phyloP scores from a whole-genome alignment of 1,140 invertebrate genomes.

The Cepaea nemoralis region DNA sequence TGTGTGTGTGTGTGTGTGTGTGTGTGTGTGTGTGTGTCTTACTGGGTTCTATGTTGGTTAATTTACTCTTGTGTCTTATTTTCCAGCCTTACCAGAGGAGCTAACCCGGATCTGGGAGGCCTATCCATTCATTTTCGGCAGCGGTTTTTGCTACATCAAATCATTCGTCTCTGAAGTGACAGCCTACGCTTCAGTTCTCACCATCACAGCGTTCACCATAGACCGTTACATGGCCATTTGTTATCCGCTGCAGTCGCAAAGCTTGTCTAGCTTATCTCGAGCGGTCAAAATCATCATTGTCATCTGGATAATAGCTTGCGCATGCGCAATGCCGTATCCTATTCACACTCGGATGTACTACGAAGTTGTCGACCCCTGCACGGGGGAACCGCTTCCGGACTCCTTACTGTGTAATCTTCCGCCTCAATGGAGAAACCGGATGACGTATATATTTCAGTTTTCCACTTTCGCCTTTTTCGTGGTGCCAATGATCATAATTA shows the following conservation, averaged over 20 bases:
- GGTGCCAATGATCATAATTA: constrained; percentile 69
- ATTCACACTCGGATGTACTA: constrained; percentile 55
- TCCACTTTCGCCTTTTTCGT: constrained; percentile 70
- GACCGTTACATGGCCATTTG: constrained; percentile 95
- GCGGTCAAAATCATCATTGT: constrained; percentile 84
- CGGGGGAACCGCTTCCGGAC: constrained; percentile 48
- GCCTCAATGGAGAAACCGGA: constrained; percentile 39
- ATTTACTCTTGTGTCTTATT: background rate
- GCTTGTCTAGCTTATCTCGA: constrained; percentile 84
- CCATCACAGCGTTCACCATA: constrained; percentile 92
- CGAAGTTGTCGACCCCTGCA: constrained; percentile 48
- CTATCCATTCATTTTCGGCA: constrained; percentile 88
- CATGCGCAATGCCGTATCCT: constrained; percentile 80
- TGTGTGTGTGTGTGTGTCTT: no score
- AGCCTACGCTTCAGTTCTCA: constrained; percentile 91
- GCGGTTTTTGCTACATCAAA: constrained; percentile 85
- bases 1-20: background rate
- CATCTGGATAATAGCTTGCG: constrained; percentile 83
- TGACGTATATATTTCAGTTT: constrained; percentile 58
- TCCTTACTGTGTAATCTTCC: constrained; percentile 40
- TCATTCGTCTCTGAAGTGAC: constrained; percentile 89
- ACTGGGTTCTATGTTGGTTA: no score
- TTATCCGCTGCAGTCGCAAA: constrained; percentile 88
- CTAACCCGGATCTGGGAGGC: constrained; percentile 87
- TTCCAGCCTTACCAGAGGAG: constrained; percentile 83